These are phyloP conservation scores for Dryobates pubescens DNA, from an alignment of 2,797 vertebrate genomes.

Conservation along the genomic window DNA sequence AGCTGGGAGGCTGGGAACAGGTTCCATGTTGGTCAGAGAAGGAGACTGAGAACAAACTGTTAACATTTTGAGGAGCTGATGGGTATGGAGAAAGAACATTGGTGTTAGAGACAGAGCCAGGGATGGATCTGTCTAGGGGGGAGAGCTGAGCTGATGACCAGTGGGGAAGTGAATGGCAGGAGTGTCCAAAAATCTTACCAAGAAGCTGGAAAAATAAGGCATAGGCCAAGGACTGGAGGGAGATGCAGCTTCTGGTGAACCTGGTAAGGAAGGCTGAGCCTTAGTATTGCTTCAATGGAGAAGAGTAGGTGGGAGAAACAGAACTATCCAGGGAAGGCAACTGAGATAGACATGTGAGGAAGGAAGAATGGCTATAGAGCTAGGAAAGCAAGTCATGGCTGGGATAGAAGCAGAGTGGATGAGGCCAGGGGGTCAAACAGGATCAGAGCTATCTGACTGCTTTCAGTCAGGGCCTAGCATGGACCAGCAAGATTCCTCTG, in stretches of 20 bases:
- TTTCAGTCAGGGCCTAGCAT: not conserved
- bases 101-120: not conserved
- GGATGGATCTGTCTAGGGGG: not conserved
- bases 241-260: not conserved
- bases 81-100: not conserved
- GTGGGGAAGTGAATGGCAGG: not conserved
- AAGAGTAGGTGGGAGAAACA: not conserved
- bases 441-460: not conserved
- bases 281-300: not conserved
- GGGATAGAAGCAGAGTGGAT: not conserved
- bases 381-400: not conserved
- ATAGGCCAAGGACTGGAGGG: not conserved
- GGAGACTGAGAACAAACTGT: not conserved
- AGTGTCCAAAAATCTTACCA: not conserved
- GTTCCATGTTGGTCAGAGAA: not conserved
- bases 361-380: not conserved
- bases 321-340: not conserved
- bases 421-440: not conserved
- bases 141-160: not conserved
- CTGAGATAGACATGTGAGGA: not conserved
- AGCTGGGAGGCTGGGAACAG: not conserved
- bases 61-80: not conserved
- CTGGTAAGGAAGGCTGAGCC: not conserved
- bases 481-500: not conserved
- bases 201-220: not conserved